Evolutionary conservation across 2,797 vertebrate species (phyloP).

Genomic region (Tragelaphus eurycerus): DNA sequence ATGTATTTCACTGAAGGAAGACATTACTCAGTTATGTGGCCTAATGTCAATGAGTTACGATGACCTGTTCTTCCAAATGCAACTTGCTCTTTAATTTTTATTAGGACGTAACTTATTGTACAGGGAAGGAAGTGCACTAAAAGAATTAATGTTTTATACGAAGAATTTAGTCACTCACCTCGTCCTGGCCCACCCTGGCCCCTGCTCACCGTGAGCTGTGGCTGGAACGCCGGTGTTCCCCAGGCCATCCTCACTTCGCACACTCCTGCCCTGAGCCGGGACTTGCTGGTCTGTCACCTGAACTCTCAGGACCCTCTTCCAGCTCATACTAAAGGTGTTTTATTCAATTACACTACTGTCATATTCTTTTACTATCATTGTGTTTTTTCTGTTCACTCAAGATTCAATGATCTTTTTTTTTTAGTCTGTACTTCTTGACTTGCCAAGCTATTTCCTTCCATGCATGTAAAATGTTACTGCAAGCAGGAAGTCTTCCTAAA

Average conservation of each 20-base stretch:
- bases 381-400: not conserved
- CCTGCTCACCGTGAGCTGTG: not conserved
- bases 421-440: not conserved
- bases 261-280: not conserved
- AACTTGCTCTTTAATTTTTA: conserved; percentile 94
- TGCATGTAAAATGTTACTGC: conserved; percentile 1
- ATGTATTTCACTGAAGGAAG: conserved; percentile 99
- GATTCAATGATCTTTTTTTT: not conserved
- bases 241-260: not conserved
- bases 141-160: conserved; percentile 69
- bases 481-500: not conserved
- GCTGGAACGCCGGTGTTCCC: not conserved
- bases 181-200: conserved; percentile 51
- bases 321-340: not conserved
- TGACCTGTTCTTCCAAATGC: conserved; percentile 95
- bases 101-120: conserved; percentile 82
- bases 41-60: conserved; percentile 96
- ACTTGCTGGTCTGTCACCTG: not conserved
- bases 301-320: not conserved
- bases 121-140: conserved; percentile 75
- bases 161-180: conserved; percentile 74
- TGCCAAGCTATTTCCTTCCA: not conserved
- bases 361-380: not conserved
- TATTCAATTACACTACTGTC: not conserved
- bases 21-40: conserved; percentile 99